These are phyloP conservation scores for Autographa pulchrina DNA, from an alignment of 2,888 invertebrate genomes.

Conservation along the genomic window DNA sequence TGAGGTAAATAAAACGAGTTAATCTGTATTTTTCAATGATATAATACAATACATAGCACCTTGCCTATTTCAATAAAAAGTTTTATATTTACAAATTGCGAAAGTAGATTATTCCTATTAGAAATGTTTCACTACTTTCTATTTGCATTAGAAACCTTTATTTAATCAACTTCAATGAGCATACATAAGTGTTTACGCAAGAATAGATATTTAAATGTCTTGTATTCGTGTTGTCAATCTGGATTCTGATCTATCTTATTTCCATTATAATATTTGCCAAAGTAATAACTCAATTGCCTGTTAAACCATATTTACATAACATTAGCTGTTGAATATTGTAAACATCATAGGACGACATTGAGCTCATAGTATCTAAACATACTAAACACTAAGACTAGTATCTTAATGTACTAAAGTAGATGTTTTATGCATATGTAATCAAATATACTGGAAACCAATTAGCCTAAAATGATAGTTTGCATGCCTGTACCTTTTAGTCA, in stretches of 20 bases:
- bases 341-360: conserved; percentile 54
- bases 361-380: conserved; percentile 18
- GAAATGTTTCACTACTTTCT: conserved; percentile 43
- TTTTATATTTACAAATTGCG: neutral
- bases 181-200: conserved; percentile 10
- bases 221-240: neutral
- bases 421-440: neutral
- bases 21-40: conserved; percentile 3
- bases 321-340: conserved; percentile 60
- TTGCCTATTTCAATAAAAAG: neutral
- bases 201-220: neutral
- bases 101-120: conserved; percentile 10
- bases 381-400: neutral
- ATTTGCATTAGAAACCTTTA: conserved; percentile 44
- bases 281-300: conserved; percentile 40
- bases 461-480: too few species aligned
- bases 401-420: conserved; percentile 1
- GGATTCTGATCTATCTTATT: neutral
- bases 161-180: conserved; percentile 14
- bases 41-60: neutral
- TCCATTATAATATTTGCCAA: conserved; percentile 11
- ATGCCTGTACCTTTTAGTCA: too few species aligned
- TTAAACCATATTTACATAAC: conserved; percentile 68
- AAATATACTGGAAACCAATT: too few species aligned
- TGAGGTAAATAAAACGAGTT: conserved; percentile 78